Percentiles rank a stretch among this genome's conserved stretches.
Conservation (phyloP, 2,888 invertebrate genomes). For the Stratiomys singularior region DNA sequence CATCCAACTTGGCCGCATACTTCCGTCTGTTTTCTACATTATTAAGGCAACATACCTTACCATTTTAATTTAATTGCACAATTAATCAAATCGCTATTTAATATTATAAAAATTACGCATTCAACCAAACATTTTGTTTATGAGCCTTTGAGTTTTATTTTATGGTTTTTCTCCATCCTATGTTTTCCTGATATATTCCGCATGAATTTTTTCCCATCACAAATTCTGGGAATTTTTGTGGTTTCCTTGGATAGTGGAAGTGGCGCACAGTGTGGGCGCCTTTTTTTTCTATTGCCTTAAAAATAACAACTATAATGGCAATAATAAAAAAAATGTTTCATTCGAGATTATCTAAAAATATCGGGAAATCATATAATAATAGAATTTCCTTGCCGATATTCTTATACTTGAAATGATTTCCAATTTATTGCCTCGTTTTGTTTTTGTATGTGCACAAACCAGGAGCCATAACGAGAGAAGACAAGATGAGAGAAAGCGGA, state of each 20-base stretch:
- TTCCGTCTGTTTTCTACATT: too few relatives aligned
- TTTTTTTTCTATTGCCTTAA: not conserved
- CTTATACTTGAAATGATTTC: not conserved
- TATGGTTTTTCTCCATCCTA: too few relatives aligned
- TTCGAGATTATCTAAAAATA: not conserved
- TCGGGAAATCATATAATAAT: constrained; percentile 2
- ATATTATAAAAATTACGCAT: not conserved
- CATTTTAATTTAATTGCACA: too few relatives aligned
- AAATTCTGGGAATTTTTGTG: constrained; percentile 8
- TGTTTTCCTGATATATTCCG: too few relatives aligned
- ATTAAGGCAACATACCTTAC: too few relatives aligned
- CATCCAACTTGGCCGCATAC: too few relatives aligned
- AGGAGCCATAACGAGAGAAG: too few relatives aligned
- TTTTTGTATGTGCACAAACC: too few relatives aligned
- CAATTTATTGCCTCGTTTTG: not conserved
- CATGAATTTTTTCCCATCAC: not conserved
- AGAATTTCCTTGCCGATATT: not conserved
- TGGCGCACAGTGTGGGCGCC: constrained; percentile 11
- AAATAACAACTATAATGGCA: not conserved
- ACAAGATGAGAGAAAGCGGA: too few relatives aligned
- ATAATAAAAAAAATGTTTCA: not conserved
- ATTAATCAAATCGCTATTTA: too few relatives aligned
- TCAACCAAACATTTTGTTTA: not conserved
- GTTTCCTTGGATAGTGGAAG: constrained; percentile 1
- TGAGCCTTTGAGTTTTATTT: not conserved